Percentiles rank a stretch among this genome's conserved stretches.
phyloP scores from a whole-genome alignment of 2,797 vertebrate genomes.

The Sebastes itinus region DNA sequence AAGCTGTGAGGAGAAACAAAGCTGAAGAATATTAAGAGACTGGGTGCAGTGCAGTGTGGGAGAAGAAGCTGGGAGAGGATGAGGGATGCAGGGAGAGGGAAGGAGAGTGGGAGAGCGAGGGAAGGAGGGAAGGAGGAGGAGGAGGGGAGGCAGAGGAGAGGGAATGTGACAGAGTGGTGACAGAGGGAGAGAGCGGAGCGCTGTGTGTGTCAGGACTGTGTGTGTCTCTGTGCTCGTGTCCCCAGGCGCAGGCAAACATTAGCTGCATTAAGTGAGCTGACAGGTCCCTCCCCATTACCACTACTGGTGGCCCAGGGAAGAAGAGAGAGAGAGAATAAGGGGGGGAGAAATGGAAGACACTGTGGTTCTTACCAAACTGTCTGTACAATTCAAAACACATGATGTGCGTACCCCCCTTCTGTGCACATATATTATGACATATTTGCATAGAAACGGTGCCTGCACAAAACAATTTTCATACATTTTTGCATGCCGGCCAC shows the following conservation, averaged over 20 bases:
- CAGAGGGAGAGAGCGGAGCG: conserved; percentile 77
- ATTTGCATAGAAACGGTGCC: conserved; percentile 25
- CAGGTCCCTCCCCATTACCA: conserved; percentile 86
- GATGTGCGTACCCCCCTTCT: conserved; percentile 25
- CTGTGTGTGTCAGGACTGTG: conserved; percentile 77
- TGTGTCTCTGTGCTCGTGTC: conserved; percentile 76
- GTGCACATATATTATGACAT: conserved; percentile 9
- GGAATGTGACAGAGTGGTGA: conserved; percentile 84
- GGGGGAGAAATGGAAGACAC: conserved; percentile 29
- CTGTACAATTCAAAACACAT: conserved; percentile 55
- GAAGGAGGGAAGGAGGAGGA: conserved; percentile 26
- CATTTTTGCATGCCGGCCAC: conserved; percentile 8
- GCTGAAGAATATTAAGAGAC: conserved; percentile 43
- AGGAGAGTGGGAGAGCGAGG: conserved; percentile 4
- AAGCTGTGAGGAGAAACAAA: conserved; percentile 32
- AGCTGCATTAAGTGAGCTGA: conserved; percentile 83
- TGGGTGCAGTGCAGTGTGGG: conserved; percentile 45
- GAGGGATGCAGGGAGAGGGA: conserved; percentile 34
- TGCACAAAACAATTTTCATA: conserved; percentile 2
- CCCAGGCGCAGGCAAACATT: conserved; percentile 84
- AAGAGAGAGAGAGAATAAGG: background rate
- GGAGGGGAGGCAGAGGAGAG: conserved; percentile 63
- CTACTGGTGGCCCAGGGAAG: conserved; percentile 79
- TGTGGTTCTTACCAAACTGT: conserved; percentile 55
- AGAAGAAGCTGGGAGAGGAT: conserved; percentile 48